phyloP scores from a whole-genome alignment of 1,140 invertebrate genomes.

The Zophobas morio region DNA sequence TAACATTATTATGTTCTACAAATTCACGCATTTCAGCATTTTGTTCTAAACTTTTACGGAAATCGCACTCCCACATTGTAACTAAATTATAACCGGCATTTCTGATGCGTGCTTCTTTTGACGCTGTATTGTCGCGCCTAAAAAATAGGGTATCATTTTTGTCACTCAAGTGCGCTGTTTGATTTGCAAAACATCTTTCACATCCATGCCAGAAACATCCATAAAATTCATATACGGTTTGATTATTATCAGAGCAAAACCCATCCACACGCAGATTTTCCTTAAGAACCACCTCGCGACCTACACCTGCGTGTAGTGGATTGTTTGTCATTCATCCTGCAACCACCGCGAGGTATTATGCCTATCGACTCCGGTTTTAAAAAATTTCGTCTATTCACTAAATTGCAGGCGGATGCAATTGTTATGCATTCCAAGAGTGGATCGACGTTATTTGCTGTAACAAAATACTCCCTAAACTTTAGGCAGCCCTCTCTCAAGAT shows the following conservation, averaged over 20 bases:
- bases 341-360: background rate
- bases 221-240: slow-evolving; percentile 32
- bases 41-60: background rate
- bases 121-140: background rate
- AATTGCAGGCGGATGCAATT: slow-evolving; percentile 22
- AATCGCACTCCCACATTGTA: slow-evolving; percentile 18
- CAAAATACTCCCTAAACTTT: slow-evolving; percentile 17
- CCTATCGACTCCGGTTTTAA: slow-evolving; percentile 8
- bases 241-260: slow-evolving; percentile 8
- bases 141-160: background rate
- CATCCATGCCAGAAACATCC: slow-evolving; percentile 23
- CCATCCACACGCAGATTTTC: slow-evolving; percentile 14
- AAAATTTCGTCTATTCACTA: slow-evolving; percentile 17
- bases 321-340: background rate
- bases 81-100: slow-evolving; percentile 10
- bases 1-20: slow-evolving; percentile 5
- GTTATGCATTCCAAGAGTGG: slow-evolving; percentile 28
- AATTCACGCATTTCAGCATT: background rate
- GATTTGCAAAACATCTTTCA: slow-evolving; percentile 24
- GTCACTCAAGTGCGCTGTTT: background rate
- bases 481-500: slow-evolving; percentile 10
- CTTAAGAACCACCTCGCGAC: background rate
- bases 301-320: background rate
- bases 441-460: slow-evolving; percentile 14
- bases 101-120: slow-evolving; percentile 6